phyloP scores from a whole-genome alignment of 2,888 invertebrate genomes.

The Apodemia hepburni region DNA sequence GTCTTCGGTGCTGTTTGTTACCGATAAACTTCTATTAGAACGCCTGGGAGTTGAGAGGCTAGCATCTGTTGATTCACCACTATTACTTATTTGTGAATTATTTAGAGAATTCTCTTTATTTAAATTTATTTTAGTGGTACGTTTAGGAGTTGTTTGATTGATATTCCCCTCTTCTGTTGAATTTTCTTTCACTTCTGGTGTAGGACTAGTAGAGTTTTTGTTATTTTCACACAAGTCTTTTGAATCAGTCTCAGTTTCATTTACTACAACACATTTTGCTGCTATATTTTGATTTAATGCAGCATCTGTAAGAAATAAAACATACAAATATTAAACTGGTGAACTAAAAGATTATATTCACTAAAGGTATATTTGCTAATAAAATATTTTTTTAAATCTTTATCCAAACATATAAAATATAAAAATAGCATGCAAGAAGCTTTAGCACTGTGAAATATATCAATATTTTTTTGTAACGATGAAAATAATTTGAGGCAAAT shows the following conservation, averaged over 20 bases:
- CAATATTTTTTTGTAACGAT: too few species aligned
- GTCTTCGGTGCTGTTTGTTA: slow-evolving; percentile 46
- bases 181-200: slow-evolving; percentile 21
- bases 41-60: slow-evolving; percentile 50
- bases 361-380: too few species aligned
- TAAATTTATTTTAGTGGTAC: slow-evolving; percentile 50
- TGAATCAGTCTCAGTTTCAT: slow-evolving; percentile 6
- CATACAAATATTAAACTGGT: not conserved
- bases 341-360: too few species aligned
- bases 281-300: not conserved
- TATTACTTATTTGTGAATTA: slow-evolving; percentile 39
- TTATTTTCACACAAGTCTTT: not conserved
- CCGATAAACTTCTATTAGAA: slow-evolving; percentile 44
- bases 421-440: too few species aligned
- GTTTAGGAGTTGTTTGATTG: slow-evolving; percentile 31
- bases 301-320: slow-evolving; percentile 1
- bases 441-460: too few species aligned
- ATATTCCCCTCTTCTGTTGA: slow-evolving; percentile 25
- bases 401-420: too few species aligned
- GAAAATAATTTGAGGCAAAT: too few species aligned
- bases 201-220: slow-evolving; percentile 19
- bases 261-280: not conserved
- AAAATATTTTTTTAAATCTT: too few species aligned
- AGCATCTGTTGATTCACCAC: slow-evolving; percentile 47
- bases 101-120: slow-evolving; percentile 46